Base-by-base conservation (phyloP, 1,140 invertebrate genomes). In the Ceratosolen solmsi region DNA sequence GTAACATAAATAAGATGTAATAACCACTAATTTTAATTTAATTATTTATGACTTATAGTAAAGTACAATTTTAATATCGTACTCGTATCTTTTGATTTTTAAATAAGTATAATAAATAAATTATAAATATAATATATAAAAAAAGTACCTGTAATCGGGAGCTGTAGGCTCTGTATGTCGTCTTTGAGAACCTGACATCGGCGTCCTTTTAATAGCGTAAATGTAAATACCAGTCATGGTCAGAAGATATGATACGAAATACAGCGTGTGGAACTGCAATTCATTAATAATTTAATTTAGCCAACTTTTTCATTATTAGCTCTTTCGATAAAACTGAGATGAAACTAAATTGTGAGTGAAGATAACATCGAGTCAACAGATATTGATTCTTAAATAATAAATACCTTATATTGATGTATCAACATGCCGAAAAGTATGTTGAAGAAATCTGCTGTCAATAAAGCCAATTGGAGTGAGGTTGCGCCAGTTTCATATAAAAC, bases 391-490 rank as follows among this genome's bases (percentile, higher is more conserved):
- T 13, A 33, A 46, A 46, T 70, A 7, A 8, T 41, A 68, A 27
- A 9, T 72, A 97, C 96, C 93, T 96, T 95, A 90, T 96, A 97
- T 79, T 96, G 94, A 89, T 97, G 96, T 81, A 97, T 92, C 85
- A 95, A 93, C 86, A 97, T 94, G 84, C 96, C 96, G 81, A 94
- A 93, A 76, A 98, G 93, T 56, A 97, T 93, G 54, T 96, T 95
- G 90, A 97, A 97, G 88, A 97, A 97, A 91, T 97, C 96, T 0
- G 96, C 94, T 1, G 96, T 96, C 36, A 98, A 91, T 78, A 97
- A 93, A 8, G 96, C 95, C 25, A 98, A 91, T 88, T 97, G 97
- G 84, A 97, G 91, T 71, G 96, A 94, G 25, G 96, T 95, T 27
- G 96, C 95, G 22, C 96, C 96, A 30, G 96, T 96, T 86, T 96